Base-by-base conservation (phyloP, 2,888 invertebrate genomes). In the Ashinkailepas kermadecensis region DNA sequence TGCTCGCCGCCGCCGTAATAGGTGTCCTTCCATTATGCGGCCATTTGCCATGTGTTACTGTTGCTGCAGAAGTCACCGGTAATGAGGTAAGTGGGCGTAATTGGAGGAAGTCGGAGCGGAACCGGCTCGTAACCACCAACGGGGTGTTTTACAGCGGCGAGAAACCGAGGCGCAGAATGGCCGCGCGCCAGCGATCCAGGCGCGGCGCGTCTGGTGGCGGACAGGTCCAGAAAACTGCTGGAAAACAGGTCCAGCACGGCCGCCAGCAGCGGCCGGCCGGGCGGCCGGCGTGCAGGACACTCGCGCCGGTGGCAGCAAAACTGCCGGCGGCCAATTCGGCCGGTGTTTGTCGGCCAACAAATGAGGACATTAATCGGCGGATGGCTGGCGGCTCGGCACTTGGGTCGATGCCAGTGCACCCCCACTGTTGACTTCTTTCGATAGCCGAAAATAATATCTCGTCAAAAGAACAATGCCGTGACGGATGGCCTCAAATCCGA, bases 341-440 rank as follows among this genome's bases (percentile, higher is more conserved):
- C 18, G 12, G 3, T 70, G 39, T 74, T 54, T 74, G 74, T 74
- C 18, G 74, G 9, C 54, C 54, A 12, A 39, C 18, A 39, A 39
- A 54, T 54, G 25, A 13, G 54, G 18, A 18, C 74, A 54, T 25
- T 74, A 74, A 74, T 74, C 12, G 54, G 39, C 10, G 21, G 74
- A 8, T 6, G 21, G 21, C 0, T 25, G n/a, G 67, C 25, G 11
- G 25, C 25, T 23, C 13, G 9, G 67, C 13, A 25, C 25, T 11
- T 25, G 4, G 67, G 10, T 25, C 25, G 8, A 25, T 6, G 9
- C 67, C 7, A 54, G 18, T 74, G 59, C 74, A 54, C 54, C 74
- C 54, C 74, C 74, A 25, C 74, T 74, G 74, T 74, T 74, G 74
- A 74, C 74, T 74, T 74, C 74, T 74, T 74, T 74, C 39, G 74